Evolutionary conservation across 2,888 invertebrate genomes (phyloP).

Genomic region (Caenorhabditis sp.): DNA sequence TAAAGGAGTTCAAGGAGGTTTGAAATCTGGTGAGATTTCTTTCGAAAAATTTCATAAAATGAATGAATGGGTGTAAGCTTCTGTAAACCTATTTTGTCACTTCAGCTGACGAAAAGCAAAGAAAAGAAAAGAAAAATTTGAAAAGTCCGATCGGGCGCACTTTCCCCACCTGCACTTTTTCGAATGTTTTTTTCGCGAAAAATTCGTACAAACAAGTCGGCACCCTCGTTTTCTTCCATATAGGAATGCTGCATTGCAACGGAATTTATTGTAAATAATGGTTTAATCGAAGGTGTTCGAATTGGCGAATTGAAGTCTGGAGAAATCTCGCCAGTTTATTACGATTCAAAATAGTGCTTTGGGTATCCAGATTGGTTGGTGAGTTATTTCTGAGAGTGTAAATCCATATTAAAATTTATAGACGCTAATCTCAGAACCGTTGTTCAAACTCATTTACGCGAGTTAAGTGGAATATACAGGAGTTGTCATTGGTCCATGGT

Average conservation of each 20-base stretch:
- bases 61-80: constrained; percentile 6
- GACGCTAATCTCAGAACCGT: constrained; percentile 44
- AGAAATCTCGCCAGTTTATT: constrained; percentile 89
- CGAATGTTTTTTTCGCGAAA: neutral
- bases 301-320: constrained; percentile 92
- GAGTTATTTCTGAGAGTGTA: constrained; percentile 1
- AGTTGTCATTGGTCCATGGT: constrained; percentile 77
- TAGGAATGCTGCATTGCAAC: constrained; percentile 23
- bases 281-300: constrained; percentile 79
- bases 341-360: constrained; percentile 90
- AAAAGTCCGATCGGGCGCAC: constrained; percentile 1
- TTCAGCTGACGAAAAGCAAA: constrained; percentile 78
- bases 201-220: neutral
- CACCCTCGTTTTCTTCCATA: neutral
- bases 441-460: constrained; percentile 74
- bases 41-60: constrained; percentile 76
- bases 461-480: constrained; percentile 60
- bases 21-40: constrained; percentile 83
- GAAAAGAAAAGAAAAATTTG: constrained; percentile 1
- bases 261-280: constrained; percentile 47
- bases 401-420: constrained; percentile 10
- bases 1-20: constrained; percentile 84
- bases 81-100: neutral
- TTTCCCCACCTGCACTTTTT: neutral
- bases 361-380: constrained; percentile 89